Evolutionary conservation across 2,888 invertebrate species (phyloP).

Genomic region (Syrista parreyssii): DNA sequence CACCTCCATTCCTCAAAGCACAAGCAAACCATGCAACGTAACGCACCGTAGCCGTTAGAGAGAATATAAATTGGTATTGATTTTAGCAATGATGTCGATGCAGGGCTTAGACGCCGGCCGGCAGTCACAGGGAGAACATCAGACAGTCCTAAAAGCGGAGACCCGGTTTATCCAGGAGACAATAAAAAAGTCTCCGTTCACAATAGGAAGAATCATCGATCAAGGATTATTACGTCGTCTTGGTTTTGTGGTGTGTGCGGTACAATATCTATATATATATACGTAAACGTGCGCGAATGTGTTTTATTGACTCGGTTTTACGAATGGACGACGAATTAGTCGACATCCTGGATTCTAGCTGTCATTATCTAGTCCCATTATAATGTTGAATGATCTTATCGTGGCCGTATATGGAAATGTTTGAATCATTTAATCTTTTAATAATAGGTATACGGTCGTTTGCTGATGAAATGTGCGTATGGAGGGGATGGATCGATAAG

Average conservation of each 20-base stretch:
- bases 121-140: conserved; percentile 34
- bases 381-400: not conserved
- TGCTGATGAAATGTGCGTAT: not conserved
- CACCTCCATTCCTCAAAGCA: not conserved
- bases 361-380: not conserved
- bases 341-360: not conserved
- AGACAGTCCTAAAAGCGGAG: conserved; percentile 21
- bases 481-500: not conserved
- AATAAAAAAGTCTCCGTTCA: not conserved
- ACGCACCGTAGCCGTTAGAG: conserved; percentile 16
- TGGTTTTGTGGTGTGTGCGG: conserved; percentile 26
- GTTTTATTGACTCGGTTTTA: not conserved
- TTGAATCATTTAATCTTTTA: not conserved
- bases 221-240: conserved; percentile 12
- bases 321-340: not conserved
- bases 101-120: conserved; percentile 28
- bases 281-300: not conserved
- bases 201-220: not conserved
- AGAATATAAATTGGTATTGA: conserved; percentile 52
- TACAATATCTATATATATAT: not conserved
- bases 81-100: conserved; percentile 34
- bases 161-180: not conserved
- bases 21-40: conserved; percentile 21
- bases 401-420: not conserved
- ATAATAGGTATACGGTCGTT: not conserved